Evolutionary conservation across 1,140 invertebrate genomes (phyloP), one percentile per base, ranked within the genome.

Genomic region (Ephestia elutella): DNA sequence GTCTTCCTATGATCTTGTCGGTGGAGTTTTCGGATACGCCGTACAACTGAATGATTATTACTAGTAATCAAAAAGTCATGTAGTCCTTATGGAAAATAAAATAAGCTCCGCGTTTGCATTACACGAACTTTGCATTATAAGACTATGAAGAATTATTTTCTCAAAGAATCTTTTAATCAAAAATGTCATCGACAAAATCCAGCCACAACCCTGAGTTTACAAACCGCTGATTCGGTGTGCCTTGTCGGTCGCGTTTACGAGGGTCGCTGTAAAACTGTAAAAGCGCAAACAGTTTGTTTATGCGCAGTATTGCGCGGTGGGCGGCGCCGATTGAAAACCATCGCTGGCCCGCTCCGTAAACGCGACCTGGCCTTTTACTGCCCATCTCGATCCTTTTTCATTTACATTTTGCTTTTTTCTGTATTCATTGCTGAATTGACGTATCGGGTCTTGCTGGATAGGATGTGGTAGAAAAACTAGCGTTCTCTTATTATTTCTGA

Each of bases 281-380:
- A 80, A 81, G 72, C 66, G 71, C 73, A 75, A 79, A 82, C 68
- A 72, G 78, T 82, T 83, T 86, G 75, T 86, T 86, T 86, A 86
- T 80, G 78, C 72, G 64, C 67, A 60, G 63, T 60, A 70, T 51
- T 58, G 60, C 49, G 49, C 62, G 67, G 38, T 64, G 67, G 70
- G 63, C 54, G 57, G 49, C 60, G 62, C 59, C 62, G 70, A 71
- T 71, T 73, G 70, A 68, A 72, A 65, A 62, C 60, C 62, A 66
- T 55, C 20, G 59, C 54, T 48, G 19, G 49, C 58, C 19, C 19
- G 21, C 50, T 53, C 50, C 60, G 63, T 62, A 68, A 66, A 65
- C 56, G 56, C 50, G 63, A 70, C 65, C 70, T 69, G 70, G 57
- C 62, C 62, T 63, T 73, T 75, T 71, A 78, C 65, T 69, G 66